Base-by-base conservation (phyloP, 2,888 invertebrate genomes). In the Quadroppia sp. region DNA sequence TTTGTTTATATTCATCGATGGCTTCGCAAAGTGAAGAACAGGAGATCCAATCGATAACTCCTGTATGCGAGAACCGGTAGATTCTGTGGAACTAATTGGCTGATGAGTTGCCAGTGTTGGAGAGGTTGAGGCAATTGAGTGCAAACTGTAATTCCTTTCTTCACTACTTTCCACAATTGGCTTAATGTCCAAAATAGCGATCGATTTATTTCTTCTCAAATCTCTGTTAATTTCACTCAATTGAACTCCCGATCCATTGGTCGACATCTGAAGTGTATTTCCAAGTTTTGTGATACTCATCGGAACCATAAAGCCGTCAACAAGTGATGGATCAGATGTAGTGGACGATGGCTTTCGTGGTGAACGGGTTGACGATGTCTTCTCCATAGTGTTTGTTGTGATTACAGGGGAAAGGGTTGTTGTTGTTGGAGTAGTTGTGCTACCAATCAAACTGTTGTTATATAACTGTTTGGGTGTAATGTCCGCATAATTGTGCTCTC, bases 271-370 rank as follows among this genome's bases (percentile, higher is more conserved):
- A 13, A 59, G 28, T 28, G 59, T 36, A 1, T 3, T 1, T 4
- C 36, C 64, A 4, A n/a, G 9, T 20, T 36, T 32, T 7, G 20
- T 20, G 9, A 32, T 36, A 67, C 23, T 67, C 4, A 67, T 42
- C 13, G 67, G 67, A 11, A 67, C 67, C 15, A 67, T 11, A 67
- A 67, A 67, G 25, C 67, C 67, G 25, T 67, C 67, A 13, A 67
- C 42, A 32, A 67, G 32, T 40, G 67, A 13, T 42, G 67, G 42
- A 20, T 40, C 25, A 4, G 20, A 1, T 40, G 67, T 67, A 20
- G 42, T 23, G 13, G 23, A n/a, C 13, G 64, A 32, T 4, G 28
- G 1, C 3, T 7, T 30, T 9, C 4, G 3, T 6, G 25, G 23
- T 9, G 59, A 30, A 59, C 59, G 28, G 3, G 15, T 59, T 32